Percentiles rank a stretch among this genome's conserved stretches.
Conservation (phyloP, 1,140 invertebrate genomes). For the Drosophila sturtevanti region DNA sequence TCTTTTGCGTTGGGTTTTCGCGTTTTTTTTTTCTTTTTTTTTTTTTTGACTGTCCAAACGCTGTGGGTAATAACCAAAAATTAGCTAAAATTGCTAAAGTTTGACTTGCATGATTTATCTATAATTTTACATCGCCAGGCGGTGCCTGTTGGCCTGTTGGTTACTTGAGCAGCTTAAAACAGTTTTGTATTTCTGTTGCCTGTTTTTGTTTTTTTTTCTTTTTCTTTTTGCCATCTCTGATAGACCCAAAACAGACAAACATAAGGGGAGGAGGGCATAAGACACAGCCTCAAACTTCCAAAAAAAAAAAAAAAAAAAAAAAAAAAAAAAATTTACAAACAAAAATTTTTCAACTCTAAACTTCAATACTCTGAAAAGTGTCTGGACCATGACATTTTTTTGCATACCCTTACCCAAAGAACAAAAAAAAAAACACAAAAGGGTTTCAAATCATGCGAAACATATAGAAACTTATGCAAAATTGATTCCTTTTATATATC, state of each 20-base stretch:
- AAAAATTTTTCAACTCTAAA: constrained; percentile 28
- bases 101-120: constrained; percentile 81
- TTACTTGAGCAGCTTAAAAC: constrained; percentile 12
- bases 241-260: constrained; percentile 65
- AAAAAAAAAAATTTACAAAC: too few relatives aligned
- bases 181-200: too few relatives aligned
- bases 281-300: constrained; percentile 41
- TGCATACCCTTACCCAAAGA: constrained; percentile 61
- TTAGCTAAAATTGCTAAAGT: constrained; percentile 80
- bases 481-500: too few relatives aligned
- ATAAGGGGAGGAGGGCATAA: constrained; percentile 36
- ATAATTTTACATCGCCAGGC: constrained; percentile 76
- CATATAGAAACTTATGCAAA: too few relatives aligned
- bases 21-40: constrained; percentile 31
- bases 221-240: constrained; percentile 63
- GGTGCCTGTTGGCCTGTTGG: constrained; percentile 47
- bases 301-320: too few relatives aligned
- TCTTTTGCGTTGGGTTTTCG: constrained; percentile 63
- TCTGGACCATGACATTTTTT: constrained; percentile 58
- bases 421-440: background rate
- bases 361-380: constrained; percentile 48
- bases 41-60: constrained; percentile 48
- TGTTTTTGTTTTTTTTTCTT: constrained; percentile 17
- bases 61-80: constrained; percentile 81
- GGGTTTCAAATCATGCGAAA: too few relatives aligned